Evolutionary conservation across 2,113 vertebrate species (phyloP).

Genomic region (Hirundichthys speculiger): DNA sequence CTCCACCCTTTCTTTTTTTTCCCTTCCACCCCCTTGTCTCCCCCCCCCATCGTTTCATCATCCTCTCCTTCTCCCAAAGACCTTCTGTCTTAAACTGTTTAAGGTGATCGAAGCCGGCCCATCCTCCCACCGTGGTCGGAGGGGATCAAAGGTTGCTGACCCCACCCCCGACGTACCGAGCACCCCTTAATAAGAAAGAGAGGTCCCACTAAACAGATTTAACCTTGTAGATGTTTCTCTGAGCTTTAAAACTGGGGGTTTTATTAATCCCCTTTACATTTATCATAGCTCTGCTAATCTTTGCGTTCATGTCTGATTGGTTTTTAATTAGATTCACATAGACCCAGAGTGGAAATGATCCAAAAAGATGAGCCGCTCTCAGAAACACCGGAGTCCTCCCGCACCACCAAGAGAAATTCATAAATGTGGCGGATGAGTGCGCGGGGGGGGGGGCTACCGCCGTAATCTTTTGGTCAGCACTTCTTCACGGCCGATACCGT

Average conservation of each 20-base stretch:
- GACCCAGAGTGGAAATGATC: slow-evolving; percentile 58
- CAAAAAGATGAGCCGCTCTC: slow-evolving; percentile 47
- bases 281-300: slow-evolving; percentile 65
- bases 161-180: slow-evolving; percentile 61
- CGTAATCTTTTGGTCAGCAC: slow-evolving; percentile 72
- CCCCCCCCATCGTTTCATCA: slow-evolving; percentile 51
- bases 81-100: slow-evolving; percentile 79
- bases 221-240: slow-evolving; percentile 54
- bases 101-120: slow-evolving; percentile 77
- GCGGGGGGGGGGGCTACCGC: slow-evolving; percentile 35
- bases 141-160: slow-evolving; percentile 75
- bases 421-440: slow-evolving; percentile 42
- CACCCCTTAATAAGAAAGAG: slow-evolving; percentile 65
- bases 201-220: slow-evolving; percentile 55
- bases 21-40: slow-evolving; percentile 29
- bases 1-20: slow-evolving; percentile 27
- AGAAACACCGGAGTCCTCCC: slow-evolving; percentile 38
- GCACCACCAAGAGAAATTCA: slow-evolving; percentile 64
- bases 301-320: slow-evolving; percentile 64
- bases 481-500: slow-evolving; percentile 61
- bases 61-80: slow-evolving; percentile 46
- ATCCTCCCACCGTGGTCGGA: slow-evolving; percentile 72
- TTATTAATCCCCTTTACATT: slow-evolving; percentile 55
- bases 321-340: slow-evolving; percentile 69
- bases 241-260: slow-evolving; percentile 35